These are phyloP conservation scores for Epinephelus coioides DNA, from an alignment of 2,797 vertebrate species.

Conservation along the genomic window DNA sequence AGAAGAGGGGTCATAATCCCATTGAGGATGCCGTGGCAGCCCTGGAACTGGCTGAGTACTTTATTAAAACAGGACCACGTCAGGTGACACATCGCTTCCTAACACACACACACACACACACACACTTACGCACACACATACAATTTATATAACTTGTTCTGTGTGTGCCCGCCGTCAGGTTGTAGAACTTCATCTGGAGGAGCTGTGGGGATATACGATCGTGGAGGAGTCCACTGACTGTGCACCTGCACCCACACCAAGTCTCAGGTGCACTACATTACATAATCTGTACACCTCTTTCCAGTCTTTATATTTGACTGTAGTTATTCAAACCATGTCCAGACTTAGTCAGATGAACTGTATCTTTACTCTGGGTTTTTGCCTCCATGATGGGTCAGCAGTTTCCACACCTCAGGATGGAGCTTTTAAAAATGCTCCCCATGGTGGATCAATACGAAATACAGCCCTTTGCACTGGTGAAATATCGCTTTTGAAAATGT, in stretches of 20 bases:
- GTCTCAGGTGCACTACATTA: constrained; percentile 51
- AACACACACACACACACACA: background rate
- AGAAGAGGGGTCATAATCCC: constrained; percentile 88
- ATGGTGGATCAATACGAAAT: background rate
- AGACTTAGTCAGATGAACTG: background rate
- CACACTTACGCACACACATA: constrained; percentile 12
- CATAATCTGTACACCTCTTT: background rate
- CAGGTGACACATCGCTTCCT: constrained; percentile 80
- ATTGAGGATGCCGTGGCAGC: constrained; percentile 90
- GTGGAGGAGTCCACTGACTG: constrained; percentile 29
- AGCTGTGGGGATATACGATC: constrained; percentile 74
- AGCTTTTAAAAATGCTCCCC: background rate
- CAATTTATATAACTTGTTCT: background rate
- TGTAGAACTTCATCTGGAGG: constrained; percentile 75
- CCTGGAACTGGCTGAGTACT: constrained; percentile 91
- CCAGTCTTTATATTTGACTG: background rate
- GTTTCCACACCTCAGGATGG: background rate
- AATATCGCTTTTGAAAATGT: background rate
- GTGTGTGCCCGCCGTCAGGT: constrained; percentile 69
- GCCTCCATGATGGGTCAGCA: background rate
- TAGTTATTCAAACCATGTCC: background rate
- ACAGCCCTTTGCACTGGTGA: background rate
- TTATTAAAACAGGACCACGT: constrained; percentile 89
- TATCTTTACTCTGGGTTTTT: background rate
- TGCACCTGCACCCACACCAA: constrained; percentile 16